Conservation (phyloP, 2,888 invertebrate genomes). For the Eucriotettix oculatus region DNA sequence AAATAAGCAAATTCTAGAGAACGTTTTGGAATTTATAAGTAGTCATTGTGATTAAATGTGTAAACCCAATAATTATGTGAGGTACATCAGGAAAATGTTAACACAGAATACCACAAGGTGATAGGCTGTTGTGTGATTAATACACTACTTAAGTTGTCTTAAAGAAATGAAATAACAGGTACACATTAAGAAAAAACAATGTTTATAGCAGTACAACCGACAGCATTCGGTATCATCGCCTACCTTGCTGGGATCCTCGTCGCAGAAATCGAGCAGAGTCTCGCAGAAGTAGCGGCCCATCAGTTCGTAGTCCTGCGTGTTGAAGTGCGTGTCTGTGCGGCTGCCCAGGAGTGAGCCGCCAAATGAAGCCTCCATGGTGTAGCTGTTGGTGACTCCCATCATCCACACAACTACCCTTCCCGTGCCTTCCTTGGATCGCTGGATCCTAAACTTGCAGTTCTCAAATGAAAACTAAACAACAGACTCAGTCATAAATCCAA, state of each 20-base stretch:
- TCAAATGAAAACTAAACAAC: conserved; percentile 70
- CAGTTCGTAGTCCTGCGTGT: conserved; percentile 59
- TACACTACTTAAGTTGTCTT: no score
- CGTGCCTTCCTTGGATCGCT: conserved; percentile 86
- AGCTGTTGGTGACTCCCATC: conserved; percentile 86
- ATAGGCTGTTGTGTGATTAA: no score
- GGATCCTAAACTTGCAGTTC: conserved; percentile 84
- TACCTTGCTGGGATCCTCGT: conserved; percentile 67
- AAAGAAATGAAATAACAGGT: not conserved
- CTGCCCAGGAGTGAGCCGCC: conserved; percentile 76
- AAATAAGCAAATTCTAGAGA: no score
- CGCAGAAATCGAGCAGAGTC: conserved; percentile 80
- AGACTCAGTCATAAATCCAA: not conserved
- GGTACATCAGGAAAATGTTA: no score
- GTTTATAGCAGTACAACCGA: not conserved
- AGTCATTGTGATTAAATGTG: no score
- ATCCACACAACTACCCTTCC: conserved; percentile 91
- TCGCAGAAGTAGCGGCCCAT: conserved; percentile 85
- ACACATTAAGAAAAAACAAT: not conserved
- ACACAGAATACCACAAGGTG: no score
- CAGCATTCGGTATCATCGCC: not conserved
- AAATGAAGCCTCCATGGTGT: conserved; percentile 90
- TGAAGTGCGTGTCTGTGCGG: conserved; percentile 70
- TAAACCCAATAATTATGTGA: no score
- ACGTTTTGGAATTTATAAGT: no score